These are phyloP conservation scores for Nematopogon swammerdamellus DNA, from an alignment of 2,888 invertebrate genomes.

Conservation along the genomic window DNA sequence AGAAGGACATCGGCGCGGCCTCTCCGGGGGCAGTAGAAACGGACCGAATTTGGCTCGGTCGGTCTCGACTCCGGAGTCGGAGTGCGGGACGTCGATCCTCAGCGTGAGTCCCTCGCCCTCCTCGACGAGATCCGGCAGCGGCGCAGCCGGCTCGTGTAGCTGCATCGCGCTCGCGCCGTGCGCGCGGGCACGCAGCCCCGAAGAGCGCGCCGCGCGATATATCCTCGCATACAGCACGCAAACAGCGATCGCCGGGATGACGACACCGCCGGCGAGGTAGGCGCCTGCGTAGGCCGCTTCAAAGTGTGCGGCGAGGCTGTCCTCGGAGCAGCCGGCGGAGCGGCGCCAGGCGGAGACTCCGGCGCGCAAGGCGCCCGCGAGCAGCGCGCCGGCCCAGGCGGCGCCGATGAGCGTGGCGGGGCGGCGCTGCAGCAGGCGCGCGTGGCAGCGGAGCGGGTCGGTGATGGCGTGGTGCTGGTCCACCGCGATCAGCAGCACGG, in stretches of 20 bases:
- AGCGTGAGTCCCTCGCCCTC: slow-evolving; percentile 44
- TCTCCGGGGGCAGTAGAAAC: slow-evolving; percentile 36
- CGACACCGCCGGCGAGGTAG: slow-evolving; percentile 35
- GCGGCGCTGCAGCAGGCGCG: slow-evolving; percentile 42
- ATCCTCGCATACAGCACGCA: slow-evolving; percentile 73
- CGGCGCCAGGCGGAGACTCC: slow-evolving; percentile 30
- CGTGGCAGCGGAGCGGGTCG: slow-evolving; percentile 49
- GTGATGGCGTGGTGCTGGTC: slow-evolving; percentile 55
- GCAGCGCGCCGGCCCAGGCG: slow-evolving; percentile 47
- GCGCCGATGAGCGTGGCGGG: slow-evolving; percentile 48
- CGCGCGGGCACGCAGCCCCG: slow-evolving; percentile 50
- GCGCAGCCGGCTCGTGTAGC: slow-evolving; percentile 41
- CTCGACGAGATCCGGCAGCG: slow-evolving; percentile 37
- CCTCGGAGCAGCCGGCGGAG: slow-evolving; percentile 23
- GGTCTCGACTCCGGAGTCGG: slow-evolving; percentile 22
- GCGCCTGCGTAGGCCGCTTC: slow-evolving; percentile 35
- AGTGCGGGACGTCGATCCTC: slow-evolving; percentile 31
- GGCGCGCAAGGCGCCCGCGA: slow-evolving; percentile 32
- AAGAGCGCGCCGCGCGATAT: slow-evolving; percentile 72
- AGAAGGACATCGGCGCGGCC: slow-evolving; percentile 41
- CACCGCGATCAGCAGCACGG: slow-evolving; percentile 44
- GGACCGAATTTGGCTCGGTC: slow-evolving; percentile 38
- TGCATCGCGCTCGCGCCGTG: slow-evolving; percentile 50
- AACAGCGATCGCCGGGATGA: slow-evolving; percentile 57
- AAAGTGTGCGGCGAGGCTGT: slow-evolving; percentile 27